phyloP scores from a whole-genome alignment of 2,888 invertebrate species.

The Camptogramma bilineatum region DNA sequence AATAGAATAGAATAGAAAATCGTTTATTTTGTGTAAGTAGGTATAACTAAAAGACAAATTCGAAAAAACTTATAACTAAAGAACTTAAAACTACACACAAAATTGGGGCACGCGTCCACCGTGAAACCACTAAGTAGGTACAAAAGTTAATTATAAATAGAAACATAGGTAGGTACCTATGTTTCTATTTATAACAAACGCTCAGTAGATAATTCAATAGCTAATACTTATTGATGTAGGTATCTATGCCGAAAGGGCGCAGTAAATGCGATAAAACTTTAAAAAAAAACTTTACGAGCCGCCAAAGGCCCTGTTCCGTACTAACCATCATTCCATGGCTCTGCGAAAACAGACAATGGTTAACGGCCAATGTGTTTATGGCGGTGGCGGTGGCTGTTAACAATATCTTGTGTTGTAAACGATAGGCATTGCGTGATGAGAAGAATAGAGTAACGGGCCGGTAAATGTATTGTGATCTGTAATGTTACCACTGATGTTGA shows the following conservation, averaged over 20 bases:
- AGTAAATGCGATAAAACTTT: conserved; percentile 56
- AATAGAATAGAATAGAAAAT: too few species aligned
- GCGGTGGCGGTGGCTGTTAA: conserved; percentile 62
- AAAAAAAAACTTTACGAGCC: conserved; percentile 70
- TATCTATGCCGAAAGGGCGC: conserved; percentile 46
- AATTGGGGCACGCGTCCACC: neutral
- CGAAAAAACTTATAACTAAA: too few species aligned
- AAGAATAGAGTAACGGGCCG: conserved; percentile 54
- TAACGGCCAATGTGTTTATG: conserved; percentile 72
- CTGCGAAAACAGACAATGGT: conserved; percentile 60
- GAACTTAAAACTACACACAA: too few species aligned
- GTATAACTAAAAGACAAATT: too few species aligned
- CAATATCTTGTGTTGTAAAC: conserved; percentile 58
- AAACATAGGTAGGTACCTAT: neutral
- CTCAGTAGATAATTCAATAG: neutral
- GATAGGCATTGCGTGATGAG: conserved; percentile 52
- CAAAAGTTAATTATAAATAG: too few species aligned
- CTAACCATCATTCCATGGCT: conserved; percentile 16
- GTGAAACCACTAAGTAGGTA: neutral
- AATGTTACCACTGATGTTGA: conserved; percentile 21
- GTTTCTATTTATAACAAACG: neutral
- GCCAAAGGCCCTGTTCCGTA: conserved; percentile 64
- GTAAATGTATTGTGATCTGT: conserved; percentile 34
- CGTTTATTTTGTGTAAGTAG: too few species aligned
- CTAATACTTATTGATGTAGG: conserved; percentile 4